A percentile compares a stretch with the other conserved stretches of the same genome.
Evolutionary conservation across 2,113 vertebrate species (phyloP).

Genomic region (Aegithalos caudatus): DNA sequence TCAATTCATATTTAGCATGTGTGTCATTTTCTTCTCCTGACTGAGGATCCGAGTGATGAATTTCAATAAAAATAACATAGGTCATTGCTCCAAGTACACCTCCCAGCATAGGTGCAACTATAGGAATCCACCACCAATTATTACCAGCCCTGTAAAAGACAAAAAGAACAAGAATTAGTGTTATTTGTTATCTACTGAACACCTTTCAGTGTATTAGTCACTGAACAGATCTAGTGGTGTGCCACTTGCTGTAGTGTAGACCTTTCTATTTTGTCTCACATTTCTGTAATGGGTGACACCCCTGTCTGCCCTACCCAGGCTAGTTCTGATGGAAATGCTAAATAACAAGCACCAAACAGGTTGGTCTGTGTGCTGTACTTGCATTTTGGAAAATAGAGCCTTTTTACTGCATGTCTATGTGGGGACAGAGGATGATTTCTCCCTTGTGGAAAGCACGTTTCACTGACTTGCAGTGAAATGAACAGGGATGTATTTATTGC

Average conservation of each 20-base stretch:
- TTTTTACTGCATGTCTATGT: not conserved
- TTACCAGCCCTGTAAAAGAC: constrained; percentile 80
- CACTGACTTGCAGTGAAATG: not conserved
- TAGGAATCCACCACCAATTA: constrained; percentile 96
- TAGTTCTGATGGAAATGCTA: not conserved
- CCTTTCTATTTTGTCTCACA: not conserved
- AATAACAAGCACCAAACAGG: not conserved
- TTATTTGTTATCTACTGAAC: not conserved
- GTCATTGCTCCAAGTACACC: constrained; percentile 79
- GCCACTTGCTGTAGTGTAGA: not conserved
- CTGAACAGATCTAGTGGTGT: rapidly evolving
- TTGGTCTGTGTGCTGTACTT: not conserved
- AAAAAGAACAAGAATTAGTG: not conserved
- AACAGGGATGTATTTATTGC: not conserved
- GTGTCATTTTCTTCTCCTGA: constrained; percentile 66
- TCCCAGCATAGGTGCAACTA: constrained; percentile 87
- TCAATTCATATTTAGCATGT: constrained; percentile 86
- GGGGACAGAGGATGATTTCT: not conserved
- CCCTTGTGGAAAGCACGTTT: not conserved
- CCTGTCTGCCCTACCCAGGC: not conserved
- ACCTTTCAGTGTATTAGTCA: not conserved
- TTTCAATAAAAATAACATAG: constrained; percentile 86
- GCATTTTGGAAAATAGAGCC: not conserved
- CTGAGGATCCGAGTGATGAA: constrained; percentile 80
- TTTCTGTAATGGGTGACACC: not conserved